Percentiles rank a stretch among this genome's conserved stretches.
phyloP scores from a whole-genome alignment of 2,113 vertebrate species.

The Xiphorhynchus elegans region DNA sequence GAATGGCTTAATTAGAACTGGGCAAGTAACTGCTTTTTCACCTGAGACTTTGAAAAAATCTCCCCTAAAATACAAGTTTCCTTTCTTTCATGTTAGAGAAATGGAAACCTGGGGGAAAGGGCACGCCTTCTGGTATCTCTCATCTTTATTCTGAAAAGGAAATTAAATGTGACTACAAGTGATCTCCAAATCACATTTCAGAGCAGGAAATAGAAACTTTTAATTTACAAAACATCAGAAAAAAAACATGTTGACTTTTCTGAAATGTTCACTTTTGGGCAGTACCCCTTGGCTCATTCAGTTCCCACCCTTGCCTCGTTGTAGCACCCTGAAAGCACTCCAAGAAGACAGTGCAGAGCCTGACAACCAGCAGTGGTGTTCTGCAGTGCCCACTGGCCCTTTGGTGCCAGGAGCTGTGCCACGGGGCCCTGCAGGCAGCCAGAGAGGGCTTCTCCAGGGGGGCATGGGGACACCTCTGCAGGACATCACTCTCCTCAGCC shows the following conservation, averaged over 20 bases:
- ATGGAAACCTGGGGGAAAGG: neutral
- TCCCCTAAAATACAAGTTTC: neutral
- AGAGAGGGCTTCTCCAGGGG: neutral
- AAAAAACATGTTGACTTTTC: neutral
- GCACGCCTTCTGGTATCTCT: neutral
- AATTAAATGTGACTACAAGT: neutral
- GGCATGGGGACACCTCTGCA: rapidly evolving
- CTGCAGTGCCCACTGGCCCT: rapidly evolving
- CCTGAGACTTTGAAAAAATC: neutral
- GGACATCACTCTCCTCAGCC: neutral
- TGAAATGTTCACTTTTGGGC: neutral
- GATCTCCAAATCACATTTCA: neutral
- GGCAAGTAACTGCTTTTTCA: neutral
- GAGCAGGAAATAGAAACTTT: neutral
- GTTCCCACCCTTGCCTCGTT: neutral
- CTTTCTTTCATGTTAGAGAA: neutral
- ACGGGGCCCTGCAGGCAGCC: neutral
- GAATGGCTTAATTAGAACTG: neutral
- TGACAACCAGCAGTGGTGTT: rapidly evolving
- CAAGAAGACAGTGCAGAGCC: neutral
- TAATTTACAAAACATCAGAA: neutral
- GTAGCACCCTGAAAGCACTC: neutral
- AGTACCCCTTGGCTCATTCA: neutral
- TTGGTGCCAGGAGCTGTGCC: neutral
- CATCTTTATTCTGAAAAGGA: neutral